Base-by-base conservation (phyloP, 2,113 vertebrate species). In the Anhinga rufa region DNA sequence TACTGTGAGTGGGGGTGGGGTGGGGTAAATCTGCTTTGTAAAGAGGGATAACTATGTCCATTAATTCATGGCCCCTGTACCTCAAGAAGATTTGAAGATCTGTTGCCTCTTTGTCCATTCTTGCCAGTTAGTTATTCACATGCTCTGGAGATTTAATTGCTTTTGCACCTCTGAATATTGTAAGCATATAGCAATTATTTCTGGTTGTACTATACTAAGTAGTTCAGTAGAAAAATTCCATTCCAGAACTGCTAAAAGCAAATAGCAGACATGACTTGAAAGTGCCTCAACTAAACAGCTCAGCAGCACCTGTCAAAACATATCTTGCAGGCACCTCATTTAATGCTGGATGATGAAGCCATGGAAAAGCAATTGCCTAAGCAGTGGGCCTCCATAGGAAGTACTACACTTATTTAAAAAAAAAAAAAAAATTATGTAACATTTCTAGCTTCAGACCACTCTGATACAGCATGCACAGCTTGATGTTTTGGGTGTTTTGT, bases 241-340 rank as follows among this genome's bases (percentile, higher is more conserved):
- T 92, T 95, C 74, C 78, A 90, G 77, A 90, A 71, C 54, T 20
- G 71, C 48, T 84, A 64, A 91, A 86, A 90, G 81, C 93, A 96
- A 96, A 95, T 64, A 49, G 76, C 42, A 95, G 90, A 79, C 69
- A 77, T 36, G 69, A 83, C 85, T 95, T 94, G 85, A 94, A 96
- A 90, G 62, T 86, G 76, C 85, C 82, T 95, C 74, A 94, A 76
- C 92, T 74, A 60, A 91, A 87, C 83, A 92, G 90, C 87, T 91
- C 82, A 91, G 90, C 75, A 90, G 85, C 94, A 93, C 72, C 88
- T 97, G 94, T 96, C 95, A 95, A 95, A 97, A 96, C 82, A 88
- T 20, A 82, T 69, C 65, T 31, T 88, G 76, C 79, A 83, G 76
- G 88, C 91, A 84, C 83, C 68, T 90, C 84, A 49, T 88, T 86